These are phyloP conservation scores for Natrix natrix DNA, from an alignment of 2,797 vertebrate genomes.

Conservation along the genomic window DNA sequence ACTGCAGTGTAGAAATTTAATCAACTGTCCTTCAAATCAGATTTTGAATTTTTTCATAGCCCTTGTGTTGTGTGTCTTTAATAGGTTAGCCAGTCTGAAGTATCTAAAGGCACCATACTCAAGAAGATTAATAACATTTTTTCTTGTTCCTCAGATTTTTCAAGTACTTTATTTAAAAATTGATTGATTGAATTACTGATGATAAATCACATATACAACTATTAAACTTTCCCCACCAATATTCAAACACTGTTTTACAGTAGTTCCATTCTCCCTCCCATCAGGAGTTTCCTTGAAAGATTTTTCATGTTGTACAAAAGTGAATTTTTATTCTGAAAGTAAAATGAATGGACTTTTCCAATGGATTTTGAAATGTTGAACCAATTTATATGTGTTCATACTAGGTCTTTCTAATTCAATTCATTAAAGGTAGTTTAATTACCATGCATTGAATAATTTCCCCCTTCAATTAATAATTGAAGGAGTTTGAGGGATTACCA, in stretches of 20 bases:
- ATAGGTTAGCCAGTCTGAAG: not conserved
- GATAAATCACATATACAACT: not conserved
- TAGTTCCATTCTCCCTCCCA: not conserved
- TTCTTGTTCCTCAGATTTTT: not conserved
- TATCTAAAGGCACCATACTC: not conserved
- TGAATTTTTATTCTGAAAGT: not conserved
- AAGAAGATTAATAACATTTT: not conserved
- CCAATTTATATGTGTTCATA: not conserved
- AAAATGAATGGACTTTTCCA: not conserved
- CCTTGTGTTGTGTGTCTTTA: not conserved
- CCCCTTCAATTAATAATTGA: not conserved
- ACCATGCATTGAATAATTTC: not conserved
- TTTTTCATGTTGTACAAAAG: not conserved
- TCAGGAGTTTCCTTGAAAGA: not conserved
- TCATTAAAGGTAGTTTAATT: not conserved
- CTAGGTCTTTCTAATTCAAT: not conserved
- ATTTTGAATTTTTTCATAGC: not conserved
- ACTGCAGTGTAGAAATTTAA: not conserved
- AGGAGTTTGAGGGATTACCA: not conserved
- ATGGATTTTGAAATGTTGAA: not conserved
- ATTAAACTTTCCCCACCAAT: not conserved
- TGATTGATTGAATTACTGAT: not conserved
- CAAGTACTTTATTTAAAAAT: not conserved
- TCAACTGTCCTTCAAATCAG: not conserved
- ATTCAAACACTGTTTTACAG: not conserved